Percentiles rank a stretch among this genome's conserved stretches.
Evolutionary conservation across 2,113 vertebrate species (phyloP).

Genomic region (Vimba vimba): DNA sequence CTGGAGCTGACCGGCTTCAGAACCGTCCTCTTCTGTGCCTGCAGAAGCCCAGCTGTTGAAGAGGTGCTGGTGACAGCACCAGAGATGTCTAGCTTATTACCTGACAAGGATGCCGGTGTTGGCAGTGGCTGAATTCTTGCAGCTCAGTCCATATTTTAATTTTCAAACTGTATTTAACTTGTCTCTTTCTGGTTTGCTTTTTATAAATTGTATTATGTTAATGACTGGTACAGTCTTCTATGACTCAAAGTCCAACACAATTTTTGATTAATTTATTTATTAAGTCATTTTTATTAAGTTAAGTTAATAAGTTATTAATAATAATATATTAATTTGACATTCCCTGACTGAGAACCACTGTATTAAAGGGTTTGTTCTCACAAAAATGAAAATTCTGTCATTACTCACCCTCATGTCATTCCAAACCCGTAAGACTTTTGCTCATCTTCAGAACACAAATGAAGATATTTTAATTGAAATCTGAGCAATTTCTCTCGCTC

Average conservation of each 20-base stretch:
- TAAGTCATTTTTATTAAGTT: background rate
- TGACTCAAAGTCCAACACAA: background rate
- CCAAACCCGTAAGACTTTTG: too few species aligned
- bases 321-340: background rate
- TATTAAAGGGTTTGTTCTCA: too few species aligned
- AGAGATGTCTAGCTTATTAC: conserved; percentile 73
- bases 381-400: too few species aligned
- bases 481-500: too few species aligned
- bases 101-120: conserved; percentile 15
- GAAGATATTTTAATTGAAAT: too few species aligned
- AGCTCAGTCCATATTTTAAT: background rate
- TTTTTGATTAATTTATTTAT: background rate
- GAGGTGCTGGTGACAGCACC: conserved; percentile 48
- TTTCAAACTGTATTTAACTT: background rate
- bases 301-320: background rate
- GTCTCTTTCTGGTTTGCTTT: background rate
- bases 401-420: too few species aligned
- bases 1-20: conserved; percentile 57
- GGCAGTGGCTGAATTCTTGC: background rate
- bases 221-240: background rate
- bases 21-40: conserved; percentile 71
- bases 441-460: too few species aligned
- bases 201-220: background rate
- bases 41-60: conserved; percentile 66
- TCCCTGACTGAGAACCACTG: too few species aligned